Conservation (phyloP, 2,113 vertebrate species). For the Promerops cafer region DNA sequence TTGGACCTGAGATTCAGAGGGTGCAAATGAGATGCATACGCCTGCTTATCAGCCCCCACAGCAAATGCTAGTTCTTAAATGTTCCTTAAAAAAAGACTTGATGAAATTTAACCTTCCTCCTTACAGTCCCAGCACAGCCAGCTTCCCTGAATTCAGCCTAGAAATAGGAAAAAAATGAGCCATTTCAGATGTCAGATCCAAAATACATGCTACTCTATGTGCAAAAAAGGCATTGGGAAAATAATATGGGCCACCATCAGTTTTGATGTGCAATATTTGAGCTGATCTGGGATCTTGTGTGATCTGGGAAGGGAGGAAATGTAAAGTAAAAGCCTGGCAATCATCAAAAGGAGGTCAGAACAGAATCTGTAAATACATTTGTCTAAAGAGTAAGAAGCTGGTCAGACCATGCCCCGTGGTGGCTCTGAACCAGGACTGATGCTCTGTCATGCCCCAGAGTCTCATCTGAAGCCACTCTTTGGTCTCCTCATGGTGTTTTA, state of each 20-base stretch:
- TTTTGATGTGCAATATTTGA: not conserved
- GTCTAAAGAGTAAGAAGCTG: not conserved
- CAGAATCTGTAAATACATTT: not conserved
- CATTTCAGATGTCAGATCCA: not conserved
- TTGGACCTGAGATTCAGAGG: not conserved
- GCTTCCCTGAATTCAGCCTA: not conserved
- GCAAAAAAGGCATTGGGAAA: not conserved
- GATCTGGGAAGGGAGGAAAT: not conserved
- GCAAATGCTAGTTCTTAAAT: not conserved
- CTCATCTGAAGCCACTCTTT: not conserved
- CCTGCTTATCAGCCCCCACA: not conserved
- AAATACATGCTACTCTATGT: not conserved
- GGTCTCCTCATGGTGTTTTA: not conserved
- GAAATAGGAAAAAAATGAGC: not conserved
- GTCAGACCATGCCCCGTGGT: rapidly evolving
- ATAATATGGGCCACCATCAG: not conserved
- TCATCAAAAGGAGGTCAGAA: not conserved
- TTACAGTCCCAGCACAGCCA: not conserved
- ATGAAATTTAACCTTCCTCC: not conserved
- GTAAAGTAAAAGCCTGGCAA: not conserved
- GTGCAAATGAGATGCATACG: not conserved
- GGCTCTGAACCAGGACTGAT: not conserved
- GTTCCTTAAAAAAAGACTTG: not conserved
- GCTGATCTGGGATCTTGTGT: not conserved
- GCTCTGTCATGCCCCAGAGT: not conserved